These are phyloP conservation scores for Pionites leucogaster DNA, from an alignment of 2,113 vertebrate genomes.

Conservation along the genomic window DNA sequence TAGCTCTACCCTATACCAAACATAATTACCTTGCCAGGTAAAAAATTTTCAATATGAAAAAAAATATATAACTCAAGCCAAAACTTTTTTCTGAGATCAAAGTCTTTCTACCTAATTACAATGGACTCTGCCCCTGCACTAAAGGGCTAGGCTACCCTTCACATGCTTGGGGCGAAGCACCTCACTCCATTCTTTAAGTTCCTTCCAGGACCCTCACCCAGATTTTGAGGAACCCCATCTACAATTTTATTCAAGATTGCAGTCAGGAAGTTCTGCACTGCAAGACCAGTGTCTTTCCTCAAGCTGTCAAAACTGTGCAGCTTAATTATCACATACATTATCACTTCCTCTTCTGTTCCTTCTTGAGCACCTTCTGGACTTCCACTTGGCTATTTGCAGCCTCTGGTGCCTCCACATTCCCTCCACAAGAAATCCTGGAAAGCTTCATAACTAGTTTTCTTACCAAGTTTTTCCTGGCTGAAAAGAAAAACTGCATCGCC, in stretches of 20 bases:
- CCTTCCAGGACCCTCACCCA: background rate
- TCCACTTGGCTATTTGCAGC: background rate
- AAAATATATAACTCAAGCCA: background rate
- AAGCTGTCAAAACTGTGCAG: background rate
- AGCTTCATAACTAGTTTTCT: background rate
- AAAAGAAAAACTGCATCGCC: background rate
- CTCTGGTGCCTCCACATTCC: background rate
- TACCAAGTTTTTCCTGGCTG: background rate
- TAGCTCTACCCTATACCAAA: background rate
- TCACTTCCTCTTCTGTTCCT: background rate
- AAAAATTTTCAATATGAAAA: background rate
- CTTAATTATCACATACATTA: background rate
- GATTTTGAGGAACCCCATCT: background rate
- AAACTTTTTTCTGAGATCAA: background rate
- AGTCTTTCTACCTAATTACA: background rate
- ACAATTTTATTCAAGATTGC: background rate
- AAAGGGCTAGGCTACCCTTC: background rate
- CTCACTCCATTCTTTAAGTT: background rate
- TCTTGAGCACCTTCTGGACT: fast-evolving
- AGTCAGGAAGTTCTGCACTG: background rate
- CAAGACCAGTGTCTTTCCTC: background rate
- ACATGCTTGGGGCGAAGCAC: fast-evolving
- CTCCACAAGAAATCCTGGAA: background rate
- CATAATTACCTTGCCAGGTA: background rate
- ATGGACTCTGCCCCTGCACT: background rate